These are phyloP conservation scores for Falcaria lacertinaria DNA, from an alignment of 2,888 invertebrate genomes.

Conservation along the genomic window DNA sequence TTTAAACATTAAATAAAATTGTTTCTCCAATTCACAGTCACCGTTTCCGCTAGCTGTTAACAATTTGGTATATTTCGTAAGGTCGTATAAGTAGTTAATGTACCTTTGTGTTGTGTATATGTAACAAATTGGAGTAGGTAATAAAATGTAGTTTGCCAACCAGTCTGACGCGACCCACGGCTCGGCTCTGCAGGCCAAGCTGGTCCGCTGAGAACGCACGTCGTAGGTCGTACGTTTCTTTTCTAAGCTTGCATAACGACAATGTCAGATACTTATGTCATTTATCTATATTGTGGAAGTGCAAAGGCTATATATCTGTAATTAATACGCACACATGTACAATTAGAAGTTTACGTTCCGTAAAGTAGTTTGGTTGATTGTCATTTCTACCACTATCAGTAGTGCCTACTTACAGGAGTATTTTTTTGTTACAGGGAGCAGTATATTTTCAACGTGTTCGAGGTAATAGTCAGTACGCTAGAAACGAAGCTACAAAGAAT, in stretches of 20 bases:
- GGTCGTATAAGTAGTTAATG: not conserved
- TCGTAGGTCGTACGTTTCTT: too few relatives aligned
- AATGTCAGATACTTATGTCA: constrained; percentile 30
- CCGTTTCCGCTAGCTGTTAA: not conserved
- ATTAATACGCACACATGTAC: too few relatives aligned
- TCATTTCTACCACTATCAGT: too few relatives aligned
- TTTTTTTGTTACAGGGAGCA: constrained; percentile 86
- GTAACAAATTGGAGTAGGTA: not conserved
- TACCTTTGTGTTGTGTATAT: not conserved
- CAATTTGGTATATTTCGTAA: not conserved
- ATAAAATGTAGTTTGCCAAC: too few relatives aligned
- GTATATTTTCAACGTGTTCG: constrained; percentile 92
- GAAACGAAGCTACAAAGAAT: constrained; percentile 93
- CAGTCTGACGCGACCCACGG: too few relatives aligned
- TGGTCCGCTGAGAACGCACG: constrained; percentile 21
- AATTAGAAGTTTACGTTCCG: too few relatives aligned
- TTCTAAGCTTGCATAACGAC: constrained; percentile 37
- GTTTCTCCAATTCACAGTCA: not conserved
- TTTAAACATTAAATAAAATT: not conserved
- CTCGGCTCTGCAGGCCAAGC: too few relatives aligned
- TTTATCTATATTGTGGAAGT: constrained; percentile 25
- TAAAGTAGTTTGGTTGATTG: too few relatives aligned
- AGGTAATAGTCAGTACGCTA: constrained; percentile 92
- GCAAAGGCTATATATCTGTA: too few relatives aligned
- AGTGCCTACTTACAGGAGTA: constrained; percentile 3